Percentiles rank a stretch among this genome's conserved stretches.
These are phyloP conservation scores for Monochamus saltuarius DNA, from an alignment of 1,140 invertebrate genomes.

Conservation along the genomic window DNA sequence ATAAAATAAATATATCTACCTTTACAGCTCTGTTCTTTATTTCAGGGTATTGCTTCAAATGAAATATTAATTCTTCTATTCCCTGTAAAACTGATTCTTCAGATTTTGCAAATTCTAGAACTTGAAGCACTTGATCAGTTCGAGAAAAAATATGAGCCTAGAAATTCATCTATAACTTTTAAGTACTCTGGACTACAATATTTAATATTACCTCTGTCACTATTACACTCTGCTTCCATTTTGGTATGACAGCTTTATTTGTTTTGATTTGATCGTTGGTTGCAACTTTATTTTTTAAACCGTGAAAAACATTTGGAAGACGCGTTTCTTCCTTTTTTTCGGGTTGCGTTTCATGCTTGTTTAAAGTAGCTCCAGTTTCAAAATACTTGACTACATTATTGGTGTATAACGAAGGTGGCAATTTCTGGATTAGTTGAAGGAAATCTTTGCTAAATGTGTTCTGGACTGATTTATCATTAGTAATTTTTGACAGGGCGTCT, in stretches of 20 bases:
- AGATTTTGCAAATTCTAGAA: constrained; percentile 4
- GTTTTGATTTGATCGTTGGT: neutral
- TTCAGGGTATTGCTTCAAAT: constrained; percentile 72
- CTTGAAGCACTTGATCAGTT: no score
- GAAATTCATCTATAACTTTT: constrained; percentile 15
- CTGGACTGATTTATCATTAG: constrained; percentile 9
- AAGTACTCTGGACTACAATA: neutral
- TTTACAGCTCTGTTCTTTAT: constrained; percentile 70
- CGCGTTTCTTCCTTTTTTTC: neutral
- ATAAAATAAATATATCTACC: constrained; percentile 51
- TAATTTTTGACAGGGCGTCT: constrained; percentile 7
- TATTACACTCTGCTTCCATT: no score
- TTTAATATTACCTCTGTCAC: neutral
- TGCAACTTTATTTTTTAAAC: constrained; percentile 1
- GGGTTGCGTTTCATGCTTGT: no score
- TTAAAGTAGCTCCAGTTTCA: neutral
- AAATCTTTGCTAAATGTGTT: constrained; percentile 10
- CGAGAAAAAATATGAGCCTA: no score
- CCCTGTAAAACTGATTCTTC: constrained; percentile 26
- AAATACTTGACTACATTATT: constrained; percentile 6
- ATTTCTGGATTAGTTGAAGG: neutral
- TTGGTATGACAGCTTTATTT: neutral
- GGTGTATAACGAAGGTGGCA: neutral
- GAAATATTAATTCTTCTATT: constrained; percentile 55
- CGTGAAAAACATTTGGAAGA: neutral